Percentiles rank a stretch among this genome's conserved stretches.
Evolutionary conservation across 2,113 vertebrate genomes (phyloP).

Genomic region (Xenotilapia longispinis): DNA sequence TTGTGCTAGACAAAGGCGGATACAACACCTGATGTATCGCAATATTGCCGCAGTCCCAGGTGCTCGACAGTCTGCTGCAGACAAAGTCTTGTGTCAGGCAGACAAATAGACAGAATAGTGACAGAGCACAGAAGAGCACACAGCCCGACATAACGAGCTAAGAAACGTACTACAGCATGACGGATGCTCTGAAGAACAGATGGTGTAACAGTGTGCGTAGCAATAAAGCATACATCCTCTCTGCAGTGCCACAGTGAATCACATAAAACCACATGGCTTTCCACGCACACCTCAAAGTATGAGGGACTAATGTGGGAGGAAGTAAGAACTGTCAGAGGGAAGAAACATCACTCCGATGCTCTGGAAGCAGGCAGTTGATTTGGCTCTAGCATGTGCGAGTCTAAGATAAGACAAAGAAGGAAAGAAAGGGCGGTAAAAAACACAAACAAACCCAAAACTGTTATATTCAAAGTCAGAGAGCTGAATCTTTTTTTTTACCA

Average conservation of each 20-base stretch:
- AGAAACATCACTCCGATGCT: background rate
- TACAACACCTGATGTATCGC: background rate
- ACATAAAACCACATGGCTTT: background rate
- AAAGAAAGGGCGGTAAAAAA: background rate
- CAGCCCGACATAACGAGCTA: background rate
- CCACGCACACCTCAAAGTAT: background rate
- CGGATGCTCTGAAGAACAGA: conserved; percentile 3
- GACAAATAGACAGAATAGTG: background rate
- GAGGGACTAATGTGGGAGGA: background rate
- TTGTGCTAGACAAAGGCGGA: background rate
- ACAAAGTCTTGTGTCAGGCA: background rate
- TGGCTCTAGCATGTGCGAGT: background rate
- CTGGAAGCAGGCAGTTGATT: background rate
- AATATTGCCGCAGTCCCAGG: conserved; percentile 3
- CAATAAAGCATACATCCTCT: conserved; percentile 12
- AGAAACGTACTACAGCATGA: background rate
- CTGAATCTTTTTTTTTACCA: background rate
- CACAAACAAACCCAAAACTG: background rate
- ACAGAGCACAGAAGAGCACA: background rate
- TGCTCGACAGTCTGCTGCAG: background rate
- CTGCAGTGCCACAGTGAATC: conserved; percentile 12
- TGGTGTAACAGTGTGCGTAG: conserved; percentile 4
- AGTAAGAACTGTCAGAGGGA: background rate
- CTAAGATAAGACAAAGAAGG: background rate
- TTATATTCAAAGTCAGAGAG: background rate